Percentiles rank a stretch among this genome's conserved stretches.
These are phyloP conservation scores for Typhlomys cinereus DNA, from an alignment of 2,113 vertebrate genomes.

Conservation along the genomic window DNA sequence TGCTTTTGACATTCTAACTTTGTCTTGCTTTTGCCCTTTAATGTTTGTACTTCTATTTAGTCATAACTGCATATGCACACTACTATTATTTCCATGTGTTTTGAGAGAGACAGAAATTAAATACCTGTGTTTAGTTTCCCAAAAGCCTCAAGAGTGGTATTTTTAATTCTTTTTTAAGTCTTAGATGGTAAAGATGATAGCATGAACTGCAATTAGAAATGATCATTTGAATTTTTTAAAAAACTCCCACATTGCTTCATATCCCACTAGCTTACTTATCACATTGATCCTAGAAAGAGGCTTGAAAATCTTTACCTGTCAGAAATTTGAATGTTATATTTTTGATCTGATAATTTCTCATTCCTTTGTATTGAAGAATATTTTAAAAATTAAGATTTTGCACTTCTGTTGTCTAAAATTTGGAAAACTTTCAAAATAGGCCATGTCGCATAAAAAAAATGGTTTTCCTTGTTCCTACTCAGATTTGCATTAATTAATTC, in stretches of 20 bases:
- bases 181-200: constrained; percentile 28
- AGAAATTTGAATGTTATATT: constrained; percentile 17
- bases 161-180: constrained; percentile 46
- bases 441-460: constrained; percentile 62
- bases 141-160: constrained; percentile 12
- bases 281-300: constrained; percentile 31
- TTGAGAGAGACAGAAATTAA: not conserved
- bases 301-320: constrained; percentile 44
- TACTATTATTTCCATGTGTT: not conserved
- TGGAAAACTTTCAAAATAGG: constrained; percentile 60
- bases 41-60: not conserved
- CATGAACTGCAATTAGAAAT: constrained; percentile 28
- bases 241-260: not conserved
- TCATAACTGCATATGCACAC: rapidly evolving
- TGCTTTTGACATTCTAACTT: not conserved
- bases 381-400: constrained; percentile 14
- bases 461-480: constrained; percentile 63
- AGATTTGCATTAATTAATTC: constrained; percentile 74
- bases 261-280: constrained; percentile 27
- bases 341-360: constrained; percentile 25
- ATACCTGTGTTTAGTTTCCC: constrained; percentile 39
- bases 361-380: constrained; percentile 41
- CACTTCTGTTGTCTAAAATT: not conserved
- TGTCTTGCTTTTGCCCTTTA: not conserved
- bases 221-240: not conserved